These are phyloP conservation scores for Tragelaphus imberbis DNA, from an alignment of 2,113 vertebrate species.

Conservation along the genomic window DNA sequence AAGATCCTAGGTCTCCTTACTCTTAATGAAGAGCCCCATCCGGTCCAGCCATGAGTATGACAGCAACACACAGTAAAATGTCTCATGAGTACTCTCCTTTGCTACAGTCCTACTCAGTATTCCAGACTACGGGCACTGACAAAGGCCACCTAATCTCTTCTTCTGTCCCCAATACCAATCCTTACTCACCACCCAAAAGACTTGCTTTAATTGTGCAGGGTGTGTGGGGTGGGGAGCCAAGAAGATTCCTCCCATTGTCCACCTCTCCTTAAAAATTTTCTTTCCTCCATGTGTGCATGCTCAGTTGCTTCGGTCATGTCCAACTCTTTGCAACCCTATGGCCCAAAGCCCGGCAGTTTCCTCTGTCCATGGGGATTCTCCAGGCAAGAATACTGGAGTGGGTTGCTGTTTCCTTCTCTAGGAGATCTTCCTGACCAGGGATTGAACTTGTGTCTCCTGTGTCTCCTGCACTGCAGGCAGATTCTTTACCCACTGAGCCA, in stretches of 20 bases:
- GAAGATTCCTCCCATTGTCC: neutral
- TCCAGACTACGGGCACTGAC: neutral
- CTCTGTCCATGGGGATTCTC: neutral
- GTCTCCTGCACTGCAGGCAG: neutral
- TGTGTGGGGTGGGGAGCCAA: neutral
- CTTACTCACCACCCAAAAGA: neutral
- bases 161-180: neutral
- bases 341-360: rapidly evolving
- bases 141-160: neutral
- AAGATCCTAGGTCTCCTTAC: neutral
- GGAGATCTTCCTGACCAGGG: neutral
- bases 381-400: neutral
- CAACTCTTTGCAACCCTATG: neutral
- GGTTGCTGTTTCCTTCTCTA: neutral
- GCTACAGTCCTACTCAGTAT: neutral
- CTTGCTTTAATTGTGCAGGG: neutral
- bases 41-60: rapidly evolving
- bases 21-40: neutral
- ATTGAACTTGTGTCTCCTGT: neutral
- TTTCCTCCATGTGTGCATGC: neutral
- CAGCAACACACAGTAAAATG: neutral
- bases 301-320: neutral
- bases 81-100: neutral
- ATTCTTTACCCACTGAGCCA: neutral
- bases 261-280: neutral